Evolutionary conservation across 2,113 vertebrate species (phyloP).

Genomic region (Acrocephalus kingi): DNA sequence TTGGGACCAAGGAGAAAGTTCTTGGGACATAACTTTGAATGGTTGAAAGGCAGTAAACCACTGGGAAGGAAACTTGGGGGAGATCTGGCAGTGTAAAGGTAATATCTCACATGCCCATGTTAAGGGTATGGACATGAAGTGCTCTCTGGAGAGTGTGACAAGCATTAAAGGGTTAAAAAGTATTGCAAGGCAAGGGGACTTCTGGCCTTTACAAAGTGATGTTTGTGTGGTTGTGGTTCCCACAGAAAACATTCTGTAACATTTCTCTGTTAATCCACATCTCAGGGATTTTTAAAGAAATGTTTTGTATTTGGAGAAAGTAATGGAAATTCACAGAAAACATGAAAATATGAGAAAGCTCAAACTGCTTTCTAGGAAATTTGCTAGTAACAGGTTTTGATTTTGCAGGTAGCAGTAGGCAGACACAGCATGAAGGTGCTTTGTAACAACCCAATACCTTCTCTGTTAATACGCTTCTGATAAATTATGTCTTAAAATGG

Average conservation of each 20-base stretch:
- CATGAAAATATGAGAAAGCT: background rate
- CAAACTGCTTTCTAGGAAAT: background rate
- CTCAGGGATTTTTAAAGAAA: background rate
- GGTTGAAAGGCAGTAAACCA: background rate
- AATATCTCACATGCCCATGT: background rate
- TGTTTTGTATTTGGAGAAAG: background rate
- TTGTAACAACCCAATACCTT: background rate
- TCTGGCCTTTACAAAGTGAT: background rate
- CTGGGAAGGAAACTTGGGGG: background rate
- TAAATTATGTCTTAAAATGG: background rate
- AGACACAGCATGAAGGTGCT: background rate
- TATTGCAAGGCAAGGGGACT: background rate
- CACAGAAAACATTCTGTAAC: background rate
- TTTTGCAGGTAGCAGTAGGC: background rate
- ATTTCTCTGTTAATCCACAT: background rate
- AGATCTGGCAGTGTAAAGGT: background rate
- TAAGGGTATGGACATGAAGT: background rate
- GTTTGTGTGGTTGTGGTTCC: background rate
- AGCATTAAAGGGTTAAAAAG: background rate
- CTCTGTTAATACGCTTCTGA: background rate
- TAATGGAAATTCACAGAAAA: background rate
- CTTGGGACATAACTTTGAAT: background rate
- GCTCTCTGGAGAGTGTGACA: background rate
- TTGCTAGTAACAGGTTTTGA: background rate
- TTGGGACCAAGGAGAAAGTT: background rate